These are phyloP conservation scores for Amazona guildingii DNA, from an alignment of 2,113 vertebrate genomes.

Conservation along the genomic window DNA sequence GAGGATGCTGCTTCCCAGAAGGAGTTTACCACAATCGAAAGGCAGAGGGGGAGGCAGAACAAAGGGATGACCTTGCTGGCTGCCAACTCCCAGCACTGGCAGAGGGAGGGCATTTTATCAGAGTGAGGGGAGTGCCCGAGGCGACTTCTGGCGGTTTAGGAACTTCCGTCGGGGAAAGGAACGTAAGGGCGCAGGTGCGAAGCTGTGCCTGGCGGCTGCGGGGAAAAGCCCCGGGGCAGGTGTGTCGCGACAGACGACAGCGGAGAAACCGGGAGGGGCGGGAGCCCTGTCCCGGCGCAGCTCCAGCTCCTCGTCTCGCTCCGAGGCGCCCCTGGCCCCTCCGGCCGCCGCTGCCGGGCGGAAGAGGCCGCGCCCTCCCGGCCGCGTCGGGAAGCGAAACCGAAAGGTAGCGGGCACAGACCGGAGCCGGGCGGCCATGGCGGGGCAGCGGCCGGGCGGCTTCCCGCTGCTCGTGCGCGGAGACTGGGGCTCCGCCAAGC, in stretches of 20 bases:
- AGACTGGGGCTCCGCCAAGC: not conserved
- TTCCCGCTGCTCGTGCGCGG: conserved; percentile 33
- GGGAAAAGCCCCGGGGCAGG: fast-evolving
- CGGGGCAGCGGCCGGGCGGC: not conserved
- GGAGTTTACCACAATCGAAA: fast-evolving
- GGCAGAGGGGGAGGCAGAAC: not conserved
- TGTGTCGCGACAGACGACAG: too few species aligned
- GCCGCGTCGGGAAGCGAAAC: not conserved
- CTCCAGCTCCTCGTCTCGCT: not conserved
- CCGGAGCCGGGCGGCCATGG: not conserved
- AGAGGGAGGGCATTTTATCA: fast-evolving
- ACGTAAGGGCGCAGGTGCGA: fast-evolving
- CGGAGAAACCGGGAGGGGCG: too few species aligned
- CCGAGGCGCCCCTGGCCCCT: too few species aligned
- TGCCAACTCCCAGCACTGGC: not conserved
- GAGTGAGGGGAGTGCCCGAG: fast-evolving
- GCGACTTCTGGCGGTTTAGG: fast-evolving
- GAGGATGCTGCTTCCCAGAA: not conserved
- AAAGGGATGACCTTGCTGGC: not conserved
- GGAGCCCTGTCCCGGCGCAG: not conserved
- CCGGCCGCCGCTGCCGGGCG: not conserved
- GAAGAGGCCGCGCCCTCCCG: not conserved
- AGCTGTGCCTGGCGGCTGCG: fast-evolving
- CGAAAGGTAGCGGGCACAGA: not conserved
- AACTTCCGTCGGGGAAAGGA: not conserved